Evolutionary conservation across 2,888 invertebrate genomes (phyloP), one percentile per base, ranked within the genome.

Genomic region (Halictus quadricinctus): DNA sequence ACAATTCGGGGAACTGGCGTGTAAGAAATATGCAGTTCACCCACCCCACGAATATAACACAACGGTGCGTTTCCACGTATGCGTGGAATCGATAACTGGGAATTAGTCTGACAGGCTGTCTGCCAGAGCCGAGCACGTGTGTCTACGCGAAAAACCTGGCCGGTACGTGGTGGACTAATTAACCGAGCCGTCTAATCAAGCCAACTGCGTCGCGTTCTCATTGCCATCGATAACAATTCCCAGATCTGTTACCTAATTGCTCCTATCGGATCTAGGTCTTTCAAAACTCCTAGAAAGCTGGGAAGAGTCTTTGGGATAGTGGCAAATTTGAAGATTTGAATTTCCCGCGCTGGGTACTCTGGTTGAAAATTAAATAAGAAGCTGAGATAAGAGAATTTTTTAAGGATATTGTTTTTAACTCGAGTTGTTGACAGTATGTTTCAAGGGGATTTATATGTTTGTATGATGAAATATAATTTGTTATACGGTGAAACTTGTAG

Each of bases 71-170:
- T 90, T 88, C 86, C 84, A 88, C 88, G 90, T 90, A 88, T 90
- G 89, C 89, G 89, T 92, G 90, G 88, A 92, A 92, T 92, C 92
- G 91, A 92, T 92, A 92, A 89, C 91, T 87, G 90, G 88, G 90
- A 92, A 92, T 92, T 91, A 92, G 91, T 91, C 90, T 91, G 91
- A 90, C 89, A 90, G 90, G 90, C 90, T 90, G 88, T 90, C 91
- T 89, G 86, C 87, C 84, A 83, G 87, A 85, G 85, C 80, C 83
- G 89, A 81, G 85, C 87, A 81, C 81, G 80, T 80, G 72, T 80
- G 76, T 76, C 76, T 77, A 80, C 75, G 83, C 70, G 78, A 88
- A 87, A 83, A 87, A 81, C 84, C 74, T 72, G 29, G 79, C 81
- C 88, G 79, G 80, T 83, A 54, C 70, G 76, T 70, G 74, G 84